A percentile compares a stretch with the other conserved stretches of the same genome.
Evolutionary conservation across 2,888 invertebrate species (phyloP).

Genomic region (Calameuta pallipes): DNA sequence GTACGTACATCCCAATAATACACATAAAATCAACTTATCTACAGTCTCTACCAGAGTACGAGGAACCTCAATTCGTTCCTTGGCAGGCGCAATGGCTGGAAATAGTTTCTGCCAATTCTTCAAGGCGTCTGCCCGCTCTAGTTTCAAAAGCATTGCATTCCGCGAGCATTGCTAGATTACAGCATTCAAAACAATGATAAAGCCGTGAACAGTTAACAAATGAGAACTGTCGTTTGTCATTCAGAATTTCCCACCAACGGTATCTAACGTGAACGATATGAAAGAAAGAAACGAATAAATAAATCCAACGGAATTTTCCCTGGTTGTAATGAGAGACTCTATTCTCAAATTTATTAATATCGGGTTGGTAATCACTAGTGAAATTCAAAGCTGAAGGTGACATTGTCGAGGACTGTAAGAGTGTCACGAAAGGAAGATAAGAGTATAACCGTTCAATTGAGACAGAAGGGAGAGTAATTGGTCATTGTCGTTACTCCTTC

Average conservation of each 20-base stretch:
- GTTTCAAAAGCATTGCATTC: background rate
- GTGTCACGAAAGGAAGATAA: background rate
- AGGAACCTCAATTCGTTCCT: background rate
- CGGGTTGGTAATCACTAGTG: background rate
- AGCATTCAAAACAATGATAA: background rate
- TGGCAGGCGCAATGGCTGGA: slow-evolving; percentile 3
- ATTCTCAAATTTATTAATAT: background rate
- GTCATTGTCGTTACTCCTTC: slow-evolving; percentile 24
- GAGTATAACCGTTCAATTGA: slow-evolving; percentile 24
- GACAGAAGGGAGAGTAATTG: slow-evolving; percentile 25
- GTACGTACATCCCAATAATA: background rate
- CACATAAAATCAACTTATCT: background rate
- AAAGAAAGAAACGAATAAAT: background rate
- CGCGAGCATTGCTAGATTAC: background rate
- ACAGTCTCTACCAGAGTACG: background rate
- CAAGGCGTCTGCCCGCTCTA: background rate
- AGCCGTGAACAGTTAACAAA: background rate
- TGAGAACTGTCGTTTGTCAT: background rate
- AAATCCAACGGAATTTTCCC: background rate
- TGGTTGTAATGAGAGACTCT: background rate
- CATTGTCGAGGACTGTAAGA: background rate
- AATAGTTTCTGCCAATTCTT: slow-evolving; percentile 6
- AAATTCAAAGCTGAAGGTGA: background rate
- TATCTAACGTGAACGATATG: background rate
- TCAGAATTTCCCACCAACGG: background rate